Evolutionary conservation across 2,113 vertebrate genomes (phyloP), one percentile per base, ranked within the genome.

Genomic region (Orycteropus afer): DNA sequence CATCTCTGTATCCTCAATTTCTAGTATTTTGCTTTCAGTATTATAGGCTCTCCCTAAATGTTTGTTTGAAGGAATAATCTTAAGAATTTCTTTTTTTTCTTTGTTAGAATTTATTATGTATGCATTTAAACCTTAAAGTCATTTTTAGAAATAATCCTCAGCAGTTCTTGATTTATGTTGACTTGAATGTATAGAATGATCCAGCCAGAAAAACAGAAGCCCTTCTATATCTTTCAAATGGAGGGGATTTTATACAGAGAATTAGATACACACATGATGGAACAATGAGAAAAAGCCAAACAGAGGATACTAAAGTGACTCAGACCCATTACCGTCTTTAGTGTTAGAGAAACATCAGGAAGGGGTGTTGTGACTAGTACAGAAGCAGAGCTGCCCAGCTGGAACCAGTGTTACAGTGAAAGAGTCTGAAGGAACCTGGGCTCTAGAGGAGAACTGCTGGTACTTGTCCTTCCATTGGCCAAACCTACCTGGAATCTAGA

Each of bases 51-150:
- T 87, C 63, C 47, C 5, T 94, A 86, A 83, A 80, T 82, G 23
- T 89, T 94, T 89, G 10, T 42, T 57, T 4, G 73, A 42, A 81
- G 42, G 32, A 37, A 69, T 86, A 86, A 84, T 42, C 40, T 42
- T 73, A 90, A 55, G n/a, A 89, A 86, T 85, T 82, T 27, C n/a
- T 27, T 73, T 83, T 87, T 77, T 89, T 87, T 87, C 37, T 91
- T 80, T 86, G 57, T 86, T 78, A 61, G n/a, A 86, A 69, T 86
- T 86, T 94, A 59, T 94, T 65, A 73, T 89, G 42, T 47, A 53
- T 63, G 1, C 81, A 76, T 67, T 55, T 76, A 81, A 94, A 81
- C 25, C 18, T 85, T 89, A 77, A 61, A 45, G 69, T 81, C 37
- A 61, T 81, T 71, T 86, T 92, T 89, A 94, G 74, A 92, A 86